Evolutionary conservation across 1,140 invertebrate genomes (phyloP), one percentile per base, ranked within the genome.

Genomic region (Drosophila ficusphila): DNA sequence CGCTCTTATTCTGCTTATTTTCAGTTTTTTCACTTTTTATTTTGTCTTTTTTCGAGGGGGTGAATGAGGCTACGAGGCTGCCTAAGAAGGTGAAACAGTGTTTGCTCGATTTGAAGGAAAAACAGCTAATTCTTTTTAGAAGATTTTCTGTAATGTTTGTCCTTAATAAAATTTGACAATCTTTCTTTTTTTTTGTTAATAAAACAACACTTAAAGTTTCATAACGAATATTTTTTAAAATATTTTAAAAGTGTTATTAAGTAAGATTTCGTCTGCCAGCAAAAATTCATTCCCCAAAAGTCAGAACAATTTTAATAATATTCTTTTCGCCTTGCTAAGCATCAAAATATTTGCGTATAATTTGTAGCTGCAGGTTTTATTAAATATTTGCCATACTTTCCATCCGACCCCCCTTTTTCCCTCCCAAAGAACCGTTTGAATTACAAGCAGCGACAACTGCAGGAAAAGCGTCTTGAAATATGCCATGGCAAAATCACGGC

Each of bases 331-430:
- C 31, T 19, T 34, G 41, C 42, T 48, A 14, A 18, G 39, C 21
- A 18, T 5, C 25, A 23, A 81, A 85, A 74, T 85, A 85, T 79
- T 85, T 86, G 72, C 27, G 61, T 60, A 65, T 76, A 86, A 85
- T 85, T 85, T 85, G 72, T 60, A 65, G 67, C 53, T 69, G 57
- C 49, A 76, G 57, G 52, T 47, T 48, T 85, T 76, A 79, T 85
- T 79, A 85, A 85, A 85, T 86, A 86, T 86, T 86, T 86, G 82
- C 41, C 46, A 69, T 77, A 76, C 62, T 76, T 72, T 64, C 42
- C 47, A 60, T 36, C 27, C 34, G 23, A 31, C 34, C 25, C 44
- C 62, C 39, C n/a, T 12, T n/a, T 19, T 9, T 49, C 3, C 23
- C 29, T 7, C 19, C 29, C 18, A 3, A 9, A 27, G 27, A 39